phyloP scores from a whole-genome alignment of 2,797 vertebrate species.

The Tokudaia muenninki region DNA sequence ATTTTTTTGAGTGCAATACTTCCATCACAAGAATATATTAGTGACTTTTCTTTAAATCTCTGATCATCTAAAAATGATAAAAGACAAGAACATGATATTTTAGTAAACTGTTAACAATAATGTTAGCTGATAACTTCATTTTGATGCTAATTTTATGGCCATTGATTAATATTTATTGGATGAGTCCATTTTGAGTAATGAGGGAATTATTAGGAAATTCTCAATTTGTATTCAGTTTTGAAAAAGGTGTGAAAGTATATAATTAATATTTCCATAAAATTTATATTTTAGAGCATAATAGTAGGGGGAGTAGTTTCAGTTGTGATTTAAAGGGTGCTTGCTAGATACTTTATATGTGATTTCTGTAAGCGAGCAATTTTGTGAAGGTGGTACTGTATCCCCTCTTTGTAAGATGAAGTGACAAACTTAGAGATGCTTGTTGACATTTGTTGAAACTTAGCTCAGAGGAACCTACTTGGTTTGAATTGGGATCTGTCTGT shows the following conservation, averaged over 20 bases:
- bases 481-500: slow-evolving; percentile 21
- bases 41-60: slow-evolving; percentile 33
- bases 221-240: slow-evolving; percentile 51
- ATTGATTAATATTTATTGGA: slow-evolving; percentile 7
- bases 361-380: slow-evolving; percentile 17
- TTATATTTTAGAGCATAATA: neutral
- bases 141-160: neutral
- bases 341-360: neutral
- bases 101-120: slow-evolving; percentile 37
- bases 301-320: neutral
- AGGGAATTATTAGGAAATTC: slow-evolving; percentile 32
- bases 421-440: neutral
- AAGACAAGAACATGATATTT: slow-evolving; percentile 8
- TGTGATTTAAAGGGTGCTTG: neutral
- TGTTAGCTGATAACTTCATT: neutral
- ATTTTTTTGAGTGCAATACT: slow-evolving; percentile 41
- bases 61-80: slow-evolving; percentile 42
- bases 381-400: neutral
- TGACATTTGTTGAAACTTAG: neutral
- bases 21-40: slow-evolving; percentile 12
- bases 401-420: neutral
- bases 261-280: slow-evolving; percentile 41
- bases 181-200: slow-evolving; percentile 19
- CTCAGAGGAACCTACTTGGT: neutral
- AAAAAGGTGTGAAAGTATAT: slow-evolving; percentile 35